Evolutionary conservation across 2,797 vertebrate genomes (phyloP), one percentile per base, ranked within the genome.

Genomic region (Alosa sapidissima): DNA sequence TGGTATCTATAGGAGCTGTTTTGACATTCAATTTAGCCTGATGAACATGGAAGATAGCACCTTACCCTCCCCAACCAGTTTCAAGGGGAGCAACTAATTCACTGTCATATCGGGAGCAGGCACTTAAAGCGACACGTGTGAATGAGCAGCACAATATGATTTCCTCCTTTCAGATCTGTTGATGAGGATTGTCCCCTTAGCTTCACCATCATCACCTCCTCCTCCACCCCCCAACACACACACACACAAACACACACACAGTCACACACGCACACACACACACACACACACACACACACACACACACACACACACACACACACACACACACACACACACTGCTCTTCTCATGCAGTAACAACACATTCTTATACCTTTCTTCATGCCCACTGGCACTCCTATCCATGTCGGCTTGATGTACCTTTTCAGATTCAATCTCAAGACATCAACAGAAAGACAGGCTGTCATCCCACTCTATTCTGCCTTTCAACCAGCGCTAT

Each of bases 1-100:
- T 75, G 68, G 45, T 75, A 41, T 75, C 33, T 41, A 33, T 75
- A 41, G 68, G 60, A 75, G 33, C 68, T 75, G 68, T 16, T 75
- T 75, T 75, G 68, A 75, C 68, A 75, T 75, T 41, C 45, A 75
- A 75, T 75, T 75, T 45, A 75, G 68, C 41, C 68, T 14, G 41
- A 24, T 75, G 68, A 75, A 41, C 68, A 45, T 33, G 5, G 36
- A 0, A 2, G 24, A 24, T 65, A 91, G 19, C 41, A 45, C 33
- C 13, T 41, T 1, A 36, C 55, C 55, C 55, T 58, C 55, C 55
- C 19, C 55, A n/a, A 68, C 21, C 33, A 36, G 10, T 28, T 0
- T 72, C 9, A 33, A 33, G 62, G n/a, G 24, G 24, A 65, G 62
- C 62, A 65, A 28, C 5, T 65, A 9, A 65, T 65, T 10, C n/a